Evolutionary conservation across 2,888 invertebrate species (phyloP).

Genomic region (Noctua janthina): DNA sequence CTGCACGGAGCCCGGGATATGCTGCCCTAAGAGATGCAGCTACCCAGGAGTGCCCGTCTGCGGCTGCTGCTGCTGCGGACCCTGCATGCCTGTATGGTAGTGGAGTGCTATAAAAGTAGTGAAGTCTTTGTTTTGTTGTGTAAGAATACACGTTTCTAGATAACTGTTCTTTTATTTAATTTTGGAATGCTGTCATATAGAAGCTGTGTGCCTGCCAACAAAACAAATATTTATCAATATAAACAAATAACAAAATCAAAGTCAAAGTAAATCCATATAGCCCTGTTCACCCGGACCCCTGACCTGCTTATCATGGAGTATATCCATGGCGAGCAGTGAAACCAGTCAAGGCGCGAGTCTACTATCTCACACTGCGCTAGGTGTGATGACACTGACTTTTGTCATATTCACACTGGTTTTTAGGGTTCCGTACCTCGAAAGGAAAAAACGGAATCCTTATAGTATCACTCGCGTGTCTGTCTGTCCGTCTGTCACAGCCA

Average conservation of each 20-base stretch:
- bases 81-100: conserved; percentile 88
- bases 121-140: conserved; percentile 34
- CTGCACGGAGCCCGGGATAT: conserved; percentile 83
- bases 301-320: background rate
- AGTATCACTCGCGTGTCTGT: no score
- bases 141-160: conserved; percentile 52
- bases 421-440: no score
- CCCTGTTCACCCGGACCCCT: background rate
- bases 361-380: background rate
- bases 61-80: conserved; percentile 79
- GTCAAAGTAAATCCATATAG: no score
- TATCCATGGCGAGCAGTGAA: background rate
- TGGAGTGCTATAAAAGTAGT: conserved; percentile 50
- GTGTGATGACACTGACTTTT: background rate
- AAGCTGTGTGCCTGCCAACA: background rate
- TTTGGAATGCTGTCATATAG: background rate
- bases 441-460: no score
- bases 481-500: no score
- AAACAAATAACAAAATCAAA: background rate
- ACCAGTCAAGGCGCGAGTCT: background rate
- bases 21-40: conserved; percentile 84
- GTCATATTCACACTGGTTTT: background rate
- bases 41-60: conserved; percentile 86
- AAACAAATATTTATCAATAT: background rate
- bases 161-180: conserved; percentile 36